Conservation (phyloP, 1,140 invertebrate species). For the Cydia fagiglandana region DNA sequence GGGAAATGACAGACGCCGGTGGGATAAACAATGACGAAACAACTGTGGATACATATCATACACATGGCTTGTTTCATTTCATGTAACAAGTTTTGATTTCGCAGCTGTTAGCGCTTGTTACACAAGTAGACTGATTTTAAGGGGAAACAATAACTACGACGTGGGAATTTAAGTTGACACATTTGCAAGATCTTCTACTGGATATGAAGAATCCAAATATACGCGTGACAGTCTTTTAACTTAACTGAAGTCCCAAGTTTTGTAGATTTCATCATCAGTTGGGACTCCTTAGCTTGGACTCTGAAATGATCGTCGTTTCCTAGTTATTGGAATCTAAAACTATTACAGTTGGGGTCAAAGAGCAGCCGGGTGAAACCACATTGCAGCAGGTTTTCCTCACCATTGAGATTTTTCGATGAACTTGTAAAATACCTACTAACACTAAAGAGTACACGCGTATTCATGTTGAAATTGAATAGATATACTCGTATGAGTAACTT, state of each 20-base stretch:
- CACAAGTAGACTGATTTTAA: neutral
- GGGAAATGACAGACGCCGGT: neutral
- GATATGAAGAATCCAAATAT: neutral
- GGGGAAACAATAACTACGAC: neutral
- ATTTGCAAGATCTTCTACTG: neutral
- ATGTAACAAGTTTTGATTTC: constrained; percentile 3
- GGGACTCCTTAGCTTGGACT: no score
- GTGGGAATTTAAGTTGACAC: neutral
- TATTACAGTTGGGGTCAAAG: no score
- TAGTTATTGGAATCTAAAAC: no score
- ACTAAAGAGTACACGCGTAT: neutral
- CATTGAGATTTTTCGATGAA: no score
- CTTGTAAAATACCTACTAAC: no score
- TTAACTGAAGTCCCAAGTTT: no score
- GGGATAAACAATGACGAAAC: constrained; percentile 15
- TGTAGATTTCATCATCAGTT: no score
- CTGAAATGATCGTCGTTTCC: no score
- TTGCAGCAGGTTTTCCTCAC: no score
- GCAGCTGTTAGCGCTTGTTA: constrained; percentile 12
- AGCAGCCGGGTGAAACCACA: no score
- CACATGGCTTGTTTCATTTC: neutral
- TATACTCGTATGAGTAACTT: neutral
- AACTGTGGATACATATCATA: neutral
- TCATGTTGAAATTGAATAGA: neutral
- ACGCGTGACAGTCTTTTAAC: neutral